These are phyloP conservation scores for Oreohelix idahoensis DNA, from an alignment of 1,140 invertebrate genomes.

Conservation along the genomic window DNA sequence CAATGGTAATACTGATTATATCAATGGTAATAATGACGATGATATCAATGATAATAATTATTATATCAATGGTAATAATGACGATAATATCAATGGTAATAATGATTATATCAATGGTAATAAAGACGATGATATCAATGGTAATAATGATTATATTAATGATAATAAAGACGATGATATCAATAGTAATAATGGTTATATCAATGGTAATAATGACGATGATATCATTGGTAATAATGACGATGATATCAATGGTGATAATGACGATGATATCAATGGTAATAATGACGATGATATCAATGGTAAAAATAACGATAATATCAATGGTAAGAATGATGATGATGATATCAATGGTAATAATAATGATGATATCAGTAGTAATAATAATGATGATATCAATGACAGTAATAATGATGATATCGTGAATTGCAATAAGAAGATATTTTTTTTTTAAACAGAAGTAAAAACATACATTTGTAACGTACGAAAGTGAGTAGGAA, in stretches of 20 bases:
- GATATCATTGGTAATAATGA: background rate
- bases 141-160: background rate
- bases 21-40: background rate
- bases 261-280: background rate
- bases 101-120: background rate
- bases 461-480: no score
- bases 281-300: background rate
- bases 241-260: background rate
- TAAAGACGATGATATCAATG: background rate
- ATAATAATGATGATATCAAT: no score
- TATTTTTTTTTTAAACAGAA: no score
- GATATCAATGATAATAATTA: background rate
- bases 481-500: no score
- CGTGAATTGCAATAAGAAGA: no score
- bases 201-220: background rate
- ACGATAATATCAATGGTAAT: background rate
- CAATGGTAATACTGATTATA: background rate
- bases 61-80: background rate
- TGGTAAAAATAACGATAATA: background rate
- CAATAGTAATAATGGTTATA: background rate
- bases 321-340: background rate
- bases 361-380: background rate
- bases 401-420: no score
- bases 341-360: background rate
- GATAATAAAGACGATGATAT: background rate